Percentiles rank a stretch among this genome's conserved stretches.
Evolutionary conservation across 1,140 invertebrate genomes (phyloP).

Genomic region (Macrotrachela quadricornifera): DNA sequence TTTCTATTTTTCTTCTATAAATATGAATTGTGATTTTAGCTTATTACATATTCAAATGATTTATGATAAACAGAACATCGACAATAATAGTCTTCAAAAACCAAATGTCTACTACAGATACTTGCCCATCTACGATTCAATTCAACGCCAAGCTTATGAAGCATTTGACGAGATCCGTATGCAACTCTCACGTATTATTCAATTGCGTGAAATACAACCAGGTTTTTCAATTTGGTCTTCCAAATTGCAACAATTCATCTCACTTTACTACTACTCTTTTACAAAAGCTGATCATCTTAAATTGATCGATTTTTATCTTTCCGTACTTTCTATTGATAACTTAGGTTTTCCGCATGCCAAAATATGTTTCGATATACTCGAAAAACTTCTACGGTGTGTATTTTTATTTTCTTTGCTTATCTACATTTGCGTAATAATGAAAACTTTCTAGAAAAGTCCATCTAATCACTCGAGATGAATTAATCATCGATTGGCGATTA

Average conservation of each 20-base stretch:
- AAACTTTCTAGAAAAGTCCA: constrained; percentile 45
- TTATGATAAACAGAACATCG: no score
- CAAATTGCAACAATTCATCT: not conserved
- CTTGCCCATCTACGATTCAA: constrained; percentile 3
- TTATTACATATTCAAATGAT: no score
- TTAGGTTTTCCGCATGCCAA: not conserved
- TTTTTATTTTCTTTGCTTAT: not conserved
- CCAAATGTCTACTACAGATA: no score
- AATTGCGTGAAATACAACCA: not conserved
- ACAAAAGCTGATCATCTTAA: constrained; percentile 6
- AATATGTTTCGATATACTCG: not conserved
- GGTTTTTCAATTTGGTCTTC: constrained; percentile 2
- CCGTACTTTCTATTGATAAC: not conserved
- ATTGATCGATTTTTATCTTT: constrained; percentile 1
- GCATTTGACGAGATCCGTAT: not conserved
- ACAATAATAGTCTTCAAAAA: no score
- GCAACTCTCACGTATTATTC: not conserved
- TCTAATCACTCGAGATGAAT: constrained; percentile 51
- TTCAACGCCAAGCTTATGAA: not conserved
- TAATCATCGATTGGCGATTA: constrained; percentile 62
- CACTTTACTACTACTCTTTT: not conserved
- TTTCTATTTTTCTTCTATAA: no score
- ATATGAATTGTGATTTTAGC: no score
- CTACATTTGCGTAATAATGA: not conserved
- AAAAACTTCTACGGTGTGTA: not conserved